A percentile compares a stretch with the other conserved stretches of the same genome.
phyloP scores from a whole-genome alignment of 1,140 invertebrate genomes.

The Leptinotarsa defecta region DNA sequence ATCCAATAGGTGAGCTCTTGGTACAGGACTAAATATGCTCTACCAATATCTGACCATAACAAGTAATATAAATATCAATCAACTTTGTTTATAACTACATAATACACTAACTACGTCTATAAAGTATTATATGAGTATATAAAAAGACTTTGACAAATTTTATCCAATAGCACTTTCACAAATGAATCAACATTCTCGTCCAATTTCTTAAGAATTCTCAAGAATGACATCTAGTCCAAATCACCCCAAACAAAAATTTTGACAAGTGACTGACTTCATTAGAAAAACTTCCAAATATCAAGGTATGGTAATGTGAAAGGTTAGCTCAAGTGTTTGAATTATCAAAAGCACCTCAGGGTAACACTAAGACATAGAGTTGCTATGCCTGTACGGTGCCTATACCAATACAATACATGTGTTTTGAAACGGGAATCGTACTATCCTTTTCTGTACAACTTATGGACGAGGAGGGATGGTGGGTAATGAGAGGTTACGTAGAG shows the following conservation, averaged over 20 bases:
- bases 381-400: no score
- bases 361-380: no score
- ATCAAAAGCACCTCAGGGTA: no score
- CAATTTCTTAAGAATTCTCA: background rate
- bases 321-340: background rate
- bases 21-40: background rate
- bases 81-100: background rate
- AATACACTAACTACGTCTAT: background rate
- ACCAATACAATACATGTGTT: no score
- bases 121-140: background rate
- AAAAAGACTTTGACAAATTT: background rate
- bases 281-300: background rate
- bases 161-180: background rate
- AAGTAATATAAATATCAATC: background rate
- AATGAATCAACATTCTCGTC: background rate
- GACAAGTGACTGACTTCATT: background rate
- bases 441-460: no score
- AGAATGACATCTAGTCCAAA: background rate
- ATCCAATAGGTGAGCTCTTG: background rate
- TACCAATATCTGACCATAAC: constrained; percentile 1
- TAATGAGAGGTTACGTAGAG: no score
- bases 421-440: background rate
- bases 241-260: background rate
- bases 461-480: no score
- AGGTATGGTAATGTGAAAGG: background rate